These are phyloP conservation scores for Hydrotaea diabolus DNA, from an alignment of 2,888 invertebrate species.

Conservation along the genomic window DNA sequence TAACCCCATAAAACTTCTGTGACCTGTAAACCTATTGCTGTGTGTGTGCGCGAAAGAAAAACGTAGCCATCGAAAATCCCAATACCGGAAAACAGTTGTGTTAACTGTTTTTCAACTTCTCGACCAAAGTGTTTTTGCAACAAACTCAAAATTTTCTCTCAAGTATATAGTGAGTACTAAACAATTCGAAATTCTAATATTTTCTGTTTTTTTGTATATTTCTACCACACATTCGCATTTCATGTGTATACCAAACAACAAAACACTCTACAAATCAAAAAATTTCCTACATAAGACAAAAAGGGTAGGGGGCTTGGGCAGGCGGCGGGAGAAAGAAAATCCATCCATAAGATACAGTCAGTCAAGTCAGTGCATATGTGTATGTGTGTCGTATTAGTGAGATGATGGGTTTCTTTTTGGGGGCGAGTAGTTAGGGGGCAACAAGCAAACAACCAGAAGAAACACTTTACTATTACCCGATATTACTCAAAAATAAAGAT, in stretches of 20 bases:
- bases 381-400: conserved; percentile 1
- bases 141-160: conserved; percentile 77
- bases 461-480: conserved; percentile 35
- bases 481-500: conserved; percentile 30
- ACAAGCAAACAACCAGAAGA: conserved; percentile 11
- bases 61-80: not conserved
- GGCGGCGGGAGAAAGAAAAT: too few relatives aligned
- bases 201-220: not conserved
- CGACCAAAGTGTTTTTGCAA: conserved; percentile 27
- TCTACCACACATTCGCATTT: not conserved
- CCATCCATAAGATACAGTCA: conserved; percentile 66
- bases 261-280: conserved; percentile 50
- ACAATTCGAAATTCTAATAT: conserved; percentile 33
- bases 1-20: too few relatives aligned
- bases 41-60: too few relatives aligned
- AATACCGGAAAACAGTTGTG: conserved; percentile 17
- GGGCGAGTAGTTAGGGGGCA: not conserved
- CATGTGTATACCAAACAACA: conserved; percentile 55
- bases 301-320: too few relatives aligned
- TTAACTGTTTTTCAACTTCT: not conserved
- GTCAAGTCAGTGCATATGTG: conserved; percentile 20
- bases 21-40: too few relatives aligned
- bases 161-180: conserved; percentile 78
- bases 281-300: conserved; percentile 59
- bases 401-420: not conserved